Base-by-base conservation (phyloP, 1,140 invertebrate genomes). In the Mercenaria mercenaria region DNA sequence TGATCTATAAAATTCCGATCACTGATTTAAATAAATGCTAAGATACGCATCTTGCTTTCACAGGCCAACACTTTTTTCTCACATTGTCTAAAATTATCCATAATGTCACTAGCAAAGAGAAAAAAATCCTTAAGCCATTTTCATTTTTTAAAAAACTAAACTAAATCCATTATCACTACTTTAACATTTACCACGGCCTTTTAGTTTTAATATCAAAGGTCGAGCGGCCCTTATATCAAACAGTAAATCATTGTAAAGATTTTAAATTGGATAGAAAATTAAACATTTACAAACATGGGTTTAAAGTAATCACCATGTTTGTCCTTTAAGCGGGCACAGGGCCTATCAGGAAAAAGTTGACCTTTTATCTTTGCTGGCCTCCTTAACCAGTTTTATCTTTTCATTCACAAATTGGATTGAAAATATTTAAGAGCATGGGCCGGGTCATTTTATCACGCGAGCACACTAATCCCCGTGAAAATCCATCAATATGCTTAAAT, bases 401-500 rank as follows among this genome's bases (percentile, higher is more conserved):
- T 77, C 43, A 77, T 50, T 50, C 43, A 50, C 43, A 77, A 77
- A 77, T 77, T 77, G 41, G 74, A 77, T 77, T 77, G 6, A 32
- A 50, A 77, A 26, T 8, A 15, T 32, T 50, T 72, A 39, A 72
- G 4, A 26, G 26, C 59, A 64, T 11, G 32, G 67, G 34, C 41
- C 11, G 2, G 43, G 47, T 52, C 34, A 50, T 50, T 77, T 77
- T 77, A 77, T 50, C 29, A 50, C 74, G 2, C 18, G 74, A 1
- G 10, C 11, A 32, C 4, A 77, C 23, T 50, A 77, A 77, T 77
- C 69, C 39, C 23, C 43, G 43, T 77, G 10, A 29, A 50, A 50
- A 77, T 52, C 26, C 47, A 26, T 29, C 41, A 15, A 32, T 29
- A 50, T 52, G 10, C 74, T 50, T 29, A 50, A 29, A 50, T 41